Conservation (phyloP, 2,888 invertebrate genomes). For the Drosophila nigricruria region DNA sequence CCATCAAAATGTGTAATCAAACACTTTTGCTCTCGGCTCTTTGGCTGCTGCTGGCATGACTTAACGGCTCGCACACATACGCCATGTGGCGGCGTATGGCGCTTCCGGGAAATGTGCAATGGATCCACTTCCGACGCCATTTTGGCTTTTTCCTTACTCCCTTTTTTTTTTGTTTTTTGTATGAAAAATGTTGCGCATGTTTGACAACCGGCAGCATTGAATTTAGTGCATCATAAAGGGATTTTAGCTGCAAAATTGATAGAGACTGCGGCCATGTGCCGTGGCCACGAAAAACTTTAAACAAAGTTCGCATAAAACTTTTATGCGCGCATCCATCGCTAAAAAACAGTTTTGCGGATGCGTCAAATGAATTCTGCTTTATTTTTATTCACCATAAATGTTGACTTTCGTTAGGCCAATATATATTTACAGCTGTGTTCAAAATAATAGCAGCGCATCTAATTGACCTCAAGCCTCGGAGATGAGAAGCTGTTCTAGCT, state of each 20-base stretch:
- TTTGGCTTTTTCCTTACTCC: slow-evolving; percentile 34
- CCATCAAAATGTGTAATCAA: slow-evolving; percentile 7
- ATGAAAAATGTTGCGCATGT: slow-evolving; percentile 33
- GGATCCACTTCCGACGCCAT: slow-evolving; percentile 22
- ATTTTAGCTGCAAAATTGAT: slow-evolving; percentile 20
- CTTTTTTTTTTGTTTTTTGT: slow-evolving; percentile 37
- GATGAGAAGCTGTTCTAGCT: too few species aligned
- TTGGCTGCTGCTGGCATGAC: slow-evolving; percentile 6
- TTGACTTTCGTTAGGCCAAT: not conserved
- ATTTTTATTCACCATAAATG: slow-evolving; percentile 9
- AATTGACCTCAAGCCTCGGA: too few species aligned
- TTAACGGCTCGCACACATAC: slow-evolving; percentile 25
- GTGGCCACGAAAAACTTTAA: slow-evolving; percentile 40
- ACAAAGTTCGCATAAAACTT: slow-evolving; percentile 51
- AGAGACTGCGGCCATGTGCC: not conserved
- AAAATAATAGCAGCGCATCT: too few species aligned
- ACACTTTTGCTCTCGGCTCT: not conserved
- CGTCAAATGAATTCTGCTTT: slow-evolving; percentile 31
- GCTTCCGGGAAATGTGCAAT: slow-evolving; percentile 23
- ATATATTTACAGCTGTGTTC: too few species aligned
- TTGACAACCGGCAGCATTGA: slow-evolving; percentile 29
- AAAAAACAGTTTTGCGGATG: slow-evolving; percentile 31
- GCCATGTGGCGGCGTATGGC: slow-evolving; percentile 7
- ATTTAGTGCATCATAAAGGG: slow-evolving; percentile 63
- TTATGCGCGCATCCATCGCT: slow-evolving; percentile 39